Percentiles rank a stretch among this genome's conserved stretches.
Conservation (phyloP, 53 echinoderm and acorn worm species). For the Apostichopus leukothele region DNA sequence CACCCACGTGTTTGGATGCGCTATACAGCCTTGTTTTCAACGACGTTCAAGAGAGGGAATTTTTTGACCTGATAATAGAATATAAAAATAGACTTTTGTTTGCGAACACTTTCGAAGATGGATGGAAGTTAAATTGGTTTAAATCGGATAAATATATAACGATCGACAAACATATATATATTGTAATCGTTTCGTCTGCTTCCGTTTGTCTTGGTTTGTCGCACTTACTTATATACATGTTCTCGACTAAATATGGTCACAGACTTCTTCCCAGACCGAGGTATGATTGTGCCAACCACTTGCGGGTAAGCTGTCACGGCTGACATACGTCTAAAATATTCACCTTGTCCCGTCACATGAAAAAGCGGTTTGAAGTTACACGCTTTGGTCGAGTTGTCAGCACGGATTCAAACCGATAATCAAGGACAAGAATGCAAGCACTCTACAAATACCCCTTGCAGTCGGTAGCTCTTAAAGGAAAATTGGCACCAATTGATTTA, state of each 20-base stretch:
- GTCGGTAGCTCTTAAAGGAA: not conserved
- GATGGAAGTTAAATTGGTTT: slow-evolving; percentile 2
- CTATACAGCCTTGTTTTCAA: not conserved
- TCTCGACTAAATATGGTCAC: not conserved
- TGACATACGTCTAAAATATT: not conserved
- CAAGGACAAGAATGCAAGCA: slow-evolving; percentile 24
- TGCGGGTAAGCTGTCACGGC: slow-evolving; percentile 2
- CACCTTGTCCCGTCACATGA: not conserved
- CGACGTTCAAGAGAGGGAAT: not conserved
- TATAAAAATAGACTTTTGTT: slow-evolving; percentile 7
- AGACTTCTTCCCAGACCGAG: not conserved
- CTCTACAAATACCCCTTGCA: slow-evolving; percentile 5
- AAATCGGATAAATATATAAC: not conserved
- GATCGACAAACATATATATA: not conserved
- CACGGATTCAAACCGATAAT: slow-evolving; percentile 1
- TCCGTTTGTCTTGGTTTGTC: not conserved
- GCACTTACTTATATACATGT: not conserved
- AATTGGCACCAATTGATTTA: not conserved
- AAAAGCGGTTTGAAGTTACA: slow-evolving; percentile 15
- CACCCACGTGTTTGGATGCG: not conserved
- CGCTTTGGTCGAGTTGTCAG: slow-evolving; percentile 2
- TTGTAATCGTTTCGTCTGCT: not conserved
- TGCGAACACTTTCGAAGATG: not conserved
- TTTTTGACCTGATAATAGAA: not conserved
- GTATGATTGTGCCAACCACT: not conserved